Evolutionary conservation across 2,797 vertebrate species (phyloP).

Genomic region (Parotocinclus haroldoi): DNA sequence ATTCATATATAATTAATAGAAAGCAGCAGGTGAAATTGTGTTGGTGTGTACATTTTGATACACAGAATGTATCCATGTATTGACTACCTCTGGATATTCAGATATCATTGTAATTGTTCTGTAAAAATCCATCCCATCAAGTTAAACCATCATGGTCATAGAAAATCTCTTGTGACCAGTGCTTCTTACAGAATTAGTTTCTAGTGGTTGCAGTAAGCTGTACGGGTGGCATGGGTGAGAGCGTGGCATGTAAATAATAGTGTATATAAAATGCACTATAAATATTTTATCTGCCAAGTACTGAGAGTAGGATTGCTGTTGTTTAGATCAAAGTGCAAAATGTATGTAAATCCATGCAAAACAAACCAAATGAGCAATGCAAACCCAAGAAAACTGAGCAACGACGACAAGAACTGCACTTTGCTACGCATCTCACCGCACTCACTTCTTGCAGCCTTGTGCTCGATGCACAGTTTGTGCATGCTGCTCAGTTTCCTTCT

Average conservation of each 20-base stretch:
- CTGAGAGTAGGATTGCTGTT: too few relatives aligned
- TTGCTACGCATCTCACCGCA: too few relatives aligned
- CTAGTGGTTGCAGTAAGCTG: not conserved
- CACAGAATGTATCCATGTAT: slow-evolving; percentile 57
- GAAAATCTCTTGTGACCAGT: not conserved
- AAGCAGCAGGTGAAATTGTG: slow-evolving; percentile 24
- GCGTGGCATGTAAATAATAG: not conserved
- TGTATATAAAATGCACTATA: too few relatives aligned
- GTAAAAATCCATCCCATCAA: slow-evolving; percentile 21
- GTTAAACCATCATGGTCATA: slow-evolving; percentile 34
- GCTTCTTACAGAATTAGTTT: not conserved
- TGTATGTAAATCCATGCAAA: too few relatives aligned
- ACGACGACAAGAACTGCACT: too few relatives aligned
- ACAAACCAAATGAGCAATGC: too few relatives aligned
- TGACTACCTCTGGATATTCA: slow-evolving; percentile 68
- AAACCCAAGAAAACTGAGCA: too few relatives aligned
- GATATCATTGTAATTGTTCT: slow-evolving; percentile 41
- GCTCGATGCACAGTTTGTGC: too few relatives aligned
- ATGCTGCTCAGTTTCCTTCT: too few relatives aligned
- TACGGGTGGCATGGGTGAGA: not conserved
- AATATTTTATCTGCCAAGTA: too few relatives aligned
- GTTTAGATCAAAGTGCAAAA: too few relatives aligned
- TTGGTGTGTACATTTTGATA: slow-evolving; percentile 42
- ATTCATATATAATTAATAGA: slow-evolving; percentile 24
- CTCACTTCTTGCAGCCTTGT: too few relatives aligned